Evolutionary conservation across 2,888 invertebrate species (phyloP), one percentile per base, ranked within the genome.

Genomic region (Lithophane leautieri): DNA sequence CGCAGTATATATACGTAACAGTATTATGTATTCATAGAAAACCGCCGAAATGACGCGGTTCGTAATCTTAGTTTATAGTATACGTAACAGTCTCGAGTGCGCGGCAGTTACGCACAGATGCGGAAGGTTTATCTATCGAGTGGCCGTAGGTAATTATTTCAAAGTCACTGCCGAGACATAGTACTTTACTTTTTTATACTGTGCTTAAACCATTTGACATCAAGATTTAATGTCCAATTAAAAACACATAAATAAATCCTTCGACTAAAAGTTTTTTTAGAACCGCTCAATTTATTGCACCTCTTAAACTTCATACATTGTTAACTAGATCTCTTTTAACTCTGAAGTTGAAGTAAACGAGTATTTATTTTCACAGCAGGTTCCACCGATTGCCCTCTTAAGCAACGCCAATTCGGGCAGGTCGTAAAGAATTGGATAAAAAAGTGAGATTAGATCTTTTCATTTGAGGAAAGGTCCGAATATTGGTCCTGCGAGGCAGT

Each of bases 371-470:
- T 85, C 81, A 56, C 47, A 40, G 72, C 83, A 87, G 72, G 76
- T 88, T 79, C 76, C 78, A 89, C 85, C 89, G 83, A 91, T 89
- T 90, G 90, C 87, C 88, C 88, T 90, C 90, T 91, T 89, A 93
- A 91, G 90, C 88, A 86, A 88, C 86, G 85, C 86, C 91, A 90
- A 92, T 92, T 89, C 88, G 82, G 89, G 86, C 86, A 88, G 86
- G 86, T 90, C 92, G 90, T 91, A 91, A 92, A 92, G 92, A 92
- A 92, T 93, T 84, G 92, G 89, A 92, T 92, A 91, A 92, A 93
- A 93, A 92, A 88, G 90, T 88, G 75, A 94, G 94, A 94, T 94
- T 92, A 92, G 92, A 94, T 94, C 94, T 94, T 92, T 92, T 93
- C 93, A 93, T 94, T 93, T 92, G 90, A 90, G 82, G 89, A 92